phyloP scores from a whole-genome alignment of 2,113 vertebrate species.

The Suricata suricatta region DNA sequence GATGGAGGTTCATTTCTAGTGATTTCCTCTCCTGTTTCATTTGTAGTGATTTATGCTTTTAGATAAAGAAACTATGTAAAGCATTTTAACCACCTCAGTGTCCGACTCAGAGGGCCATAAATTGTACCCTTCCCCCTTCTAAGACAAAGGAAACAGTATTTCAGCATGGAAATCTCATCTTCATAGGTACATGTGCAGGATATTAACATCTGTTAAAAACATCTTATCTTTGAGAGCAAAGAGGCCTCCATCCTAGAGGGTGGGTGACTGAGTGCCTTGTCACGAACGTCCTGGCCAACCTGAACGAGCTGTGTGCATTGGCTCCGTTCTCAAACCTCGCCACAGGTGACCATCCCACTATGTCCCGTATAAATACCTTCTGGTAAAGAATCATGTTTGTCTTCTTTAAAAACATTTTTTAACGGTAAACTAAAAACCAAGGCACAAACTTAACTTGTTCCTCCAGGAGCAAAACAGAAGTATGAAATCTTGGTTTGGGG shows the following conservation, averaged over 20 bases:
- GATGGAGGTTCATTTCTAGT: slow-evolving; percentile 25
- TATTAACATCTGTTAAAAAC: slow-evolving; percentile 59
- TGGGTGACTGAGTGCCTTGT: not conserved
- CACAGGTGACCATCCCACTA: not conserved
- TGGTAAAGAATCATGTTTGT: not conserved
- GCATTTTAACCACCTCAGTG: slow-evolving; percentile 65
- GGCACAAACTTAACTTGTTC: not conserved
- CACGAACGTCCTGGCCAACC: not conserved
- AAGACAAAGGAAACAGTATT: slow-evolving; percentile 57
- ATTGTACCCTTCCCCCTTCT: not conserved
- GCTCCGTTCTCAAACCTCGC: not conserved
- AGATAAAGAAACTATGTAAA: slow-evolving; percentile 67
- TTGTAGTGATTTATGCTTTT: slow-evolving; percentile 60
- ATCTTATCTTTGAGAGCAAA: slow-evolving; percentile 37
- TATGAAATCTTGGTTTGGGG: not conserved
- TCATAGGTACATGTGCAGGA: not conserved
- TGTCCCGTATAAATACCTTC: not conserved
- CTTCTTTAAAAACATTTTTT: not conserved
- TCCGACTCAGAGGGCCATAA: slow-evolving; percentile 54
- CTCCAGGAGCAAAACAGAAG: not conserved
- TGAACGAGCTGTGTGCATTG: not conserved
- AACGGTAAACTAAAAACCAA: slow-evolving; percentile 8
- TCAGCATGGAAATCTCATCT: slow-evolving; percentile 39
- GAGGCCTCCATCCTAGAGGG: not conserved
- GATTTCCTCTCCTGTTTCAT: slow-evolving; percentile 60